Percentiles rank a stretch among this genome's conserved stretches.
phyloP scores from a whole-genome alignment of 2,113 vertebrate species.

The Psettodes erumei region DNA sequence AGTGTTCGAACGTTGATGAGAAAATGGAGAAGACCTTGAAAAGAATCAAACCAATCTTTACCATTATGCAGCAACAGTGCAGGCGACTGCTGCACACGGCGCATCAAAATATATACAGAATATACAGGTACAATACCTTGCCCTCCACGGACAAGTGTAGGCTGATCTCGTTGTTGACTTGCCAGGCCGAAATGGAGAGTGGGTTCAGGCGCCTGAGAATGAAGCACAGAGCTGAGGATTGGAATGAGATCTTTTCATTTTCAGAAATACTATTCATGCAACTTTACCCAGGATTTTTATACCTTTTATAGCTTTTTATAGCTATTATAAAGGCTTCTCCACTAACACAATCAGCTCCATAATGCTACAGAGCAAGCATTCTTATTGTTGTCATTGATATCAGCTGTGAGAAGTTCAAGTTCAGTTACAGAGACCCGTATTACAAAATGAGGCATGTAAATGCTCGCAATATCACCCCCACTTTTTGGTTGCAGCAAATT shows the following conservation, averaged over 20 bases:
- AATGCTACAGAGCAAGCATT: not conserved
- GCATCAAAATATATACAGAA: not conserved
- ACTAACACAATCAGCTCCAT: not conserved
- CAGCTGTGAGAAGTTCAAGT: not conserved
- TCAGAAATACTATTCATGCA: not conserved
- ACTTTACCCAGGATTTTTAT: not conserved
- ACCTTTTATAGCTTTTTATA: too few species aligned
- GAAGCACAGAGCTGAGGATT: not conserved
- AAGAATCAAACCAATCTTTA: not conserved
- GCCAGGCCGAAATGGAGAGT: slow-evolving; percentile 86
- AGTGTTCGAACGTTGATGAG: slow-evolving; percentile 79
- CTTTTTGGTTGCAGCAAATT: not conserved
- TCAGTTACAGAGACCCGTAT: not conserved
- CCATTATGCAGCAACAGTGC: not conserved
- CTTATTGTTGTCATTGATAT: not conserved
- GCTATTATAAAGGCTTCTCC: not conserved
- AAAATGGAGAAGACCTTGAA: slow-evolving; percentile 84
- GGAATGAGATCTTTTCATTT: not conserved
- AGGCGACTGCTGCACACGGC: not conserved
- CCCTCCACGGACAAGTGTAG: slow-evolving; percentile 91
- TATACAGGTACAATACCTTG: slow-evolving; percentile 74
- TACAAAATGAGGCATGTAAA: not conserved
- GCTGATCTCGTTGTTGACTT: slow-evolving; percentile 88
- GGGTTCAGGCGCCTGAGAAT: slow-evolving; percentile 86
- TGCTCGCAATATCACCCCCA: not conserved